Conservation (phyloP, 1,140 invertebrate species). For the Drosophila micromelanica region DNA sequence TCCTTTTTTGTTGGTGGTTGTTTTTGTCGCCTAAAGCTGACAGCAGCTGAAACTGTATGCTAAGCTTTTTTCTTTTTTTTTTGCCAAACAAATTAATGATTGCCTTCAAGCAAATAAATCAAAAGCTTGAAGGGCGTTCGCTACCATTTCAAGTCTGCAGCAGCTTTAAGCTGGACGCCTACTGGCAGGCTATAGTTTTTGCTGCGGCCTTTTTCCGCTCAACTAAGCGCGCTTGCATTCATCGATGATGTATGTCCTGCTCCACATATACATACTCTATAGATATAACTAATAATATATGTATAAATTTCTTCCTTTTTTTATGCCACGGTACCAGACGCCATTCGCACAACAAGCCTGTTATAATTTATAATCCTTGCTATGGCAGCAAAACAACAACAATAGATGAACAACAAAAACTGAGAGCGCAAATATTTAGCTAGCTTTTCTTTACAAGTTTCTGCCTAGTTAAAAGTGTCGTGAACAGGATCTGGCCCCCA, state of each 20-base stretch:
- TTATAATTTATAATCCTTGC: slow-evolving; percentile 83
- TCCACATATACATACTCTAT: slow-evolving; percentile 1
- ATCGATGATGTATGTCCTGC: slow-evolving; percentile 68
- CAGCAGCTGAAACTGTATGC: slow-evolving; percentile 67
- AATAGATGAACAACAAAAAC: slow-evolving; percentile 33
- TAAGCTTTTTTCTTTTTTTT: slow-evolving; percentile 61
- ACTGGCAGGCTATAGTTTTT: slow-evolving; percentile 44
- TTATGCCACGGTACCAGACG: slow-evolving; percentile 21
- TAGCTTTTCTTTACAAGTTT: slow-evolving; percentile 32
- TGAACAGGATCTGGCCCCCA: slow-evolving; percentile 43
- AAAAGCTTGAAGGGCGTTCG: slow-evolving; percentile 56
- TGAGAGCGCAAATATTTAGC: slow-evolving; percentile 43
- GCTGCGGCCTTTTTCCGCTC: slow-evolving; percentile 64
- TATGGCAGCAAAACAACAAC: slow-evolving; percentile 28
- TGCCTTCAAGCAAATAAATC: slow-evolving; percentile 74
- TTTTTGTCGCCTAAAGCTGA: slow-evolving; percentile 68
- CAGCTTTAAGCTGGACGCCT: slow-evolving; percentile 46
- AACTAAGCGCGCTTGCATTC: slow-evolving; percentile 71
- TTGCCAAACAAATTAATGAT: slow-evolving; percentile 73
- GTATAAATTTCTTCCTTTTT: neutral
- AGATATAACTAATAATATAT: slow-evolving; percentile 10
- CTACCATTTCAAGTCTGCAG: slow-evolving; percentile 16
- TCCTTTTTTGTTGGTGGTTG: slow-evolving; percentile 42
- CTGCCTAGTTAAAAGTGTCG: slow-evolving; percentile 47
- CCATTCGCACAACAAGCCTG: slow-evolving; percentile 77